Conservation (phyloP, 30 jellyfish, hydroid and myxozoan genomes). For the Aurelia sp. region DNA sequence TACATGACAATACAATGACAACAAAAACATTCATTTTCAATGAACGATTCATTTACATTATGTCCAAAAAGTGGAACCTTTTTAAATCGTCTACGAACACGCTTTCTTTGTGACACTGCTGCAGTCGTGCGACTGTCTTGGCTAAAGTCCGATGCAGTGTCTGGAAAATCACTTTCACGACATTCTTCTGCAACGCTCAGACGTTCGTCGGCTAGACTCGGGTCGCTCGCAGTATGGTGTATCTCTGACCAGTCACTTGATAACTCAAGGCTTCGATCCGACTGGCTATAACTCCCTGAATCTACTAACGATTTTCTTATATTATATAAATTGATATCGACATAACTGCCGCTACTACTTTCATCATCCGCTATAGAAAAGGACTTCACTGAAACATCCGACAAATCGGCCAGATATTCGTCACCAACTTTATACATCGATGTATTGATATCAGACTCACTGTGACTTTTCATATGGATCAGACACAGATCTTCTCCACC, state of each 20-base stretch:
- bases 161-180: slow-evolving; percentile 69
- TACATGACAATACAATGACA: slow-evolving; percentile 72
- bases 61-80: slow-evolving; percentile 43
- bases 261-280: slow-evolving; percentile 52
- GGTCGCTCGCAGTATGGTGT: slow-evolving; percentile 28
- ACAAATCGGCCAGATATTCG: slow-evolving; percentile 39
- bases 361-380: slow-evolving; percentile 65
- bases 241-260: slow-evolving; percentile 77
- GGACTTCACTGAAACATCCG: slow-evolving; percentile 55
- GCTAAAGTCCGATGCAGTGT: slow-evolving; percentile 70
- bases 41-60: slow-evolving; percentile 52
- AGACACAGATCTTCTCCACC: slow-evolving; percentile 57
- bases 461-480: slow-evolving; percentile 59
- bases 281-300: slow-evolving; percentile 51
- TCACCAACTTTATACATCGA: slow-evolving; percentile 14
- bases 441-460: slow-evolving; percentile 51
- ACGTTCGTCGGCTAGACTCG: slow-evolving; percentile 36
- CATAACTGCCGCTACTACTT: slow-evolving; percentile 45
- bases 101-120: slow-evolving; percentile 2
- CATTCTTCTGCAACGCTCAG: slow-evolving; percentile 67
- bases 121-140: slow-evolving; percentile 57
- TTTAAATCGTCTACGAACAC: slow-evolving; percentile 15
- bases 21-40: slow-evolving; percentile 72
- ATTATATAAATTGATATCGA: slow-evolving; percentile 47
- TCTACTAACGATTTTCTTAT: slow-evolving; percentile 18